Conservation (phyloP, 2,113 vertebrate species). For the Sphaerodactylus townsendi region DNA sequence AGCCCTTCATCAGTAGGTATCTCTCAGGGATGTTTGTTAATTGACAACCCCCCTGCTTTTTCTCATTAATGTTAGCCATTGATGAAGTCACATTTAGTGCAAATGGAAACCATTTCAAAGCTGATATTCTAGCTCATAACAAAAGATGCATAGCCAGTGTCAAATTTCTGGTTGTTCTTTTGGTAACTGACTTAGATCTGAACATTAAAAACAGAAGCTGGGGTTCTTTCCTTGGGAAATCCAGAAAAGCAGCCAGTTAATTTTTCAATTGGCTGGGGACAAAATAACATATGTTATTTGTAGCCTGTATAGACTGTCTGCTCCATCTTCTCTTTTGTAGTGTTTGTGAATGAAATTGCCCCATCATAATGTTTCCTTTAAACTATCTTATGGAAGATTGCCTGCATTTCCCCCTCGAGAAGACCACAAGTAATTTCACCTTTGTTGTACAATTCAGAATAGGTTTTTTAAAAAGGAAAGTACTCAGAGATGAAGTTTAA, state of each 20-base stretch:
- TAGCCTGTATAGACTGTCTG: background rate
- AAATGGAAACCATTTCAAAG: background rate
- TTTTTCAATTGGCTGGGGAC: background rate
- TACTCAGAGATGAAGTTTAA: background rate
- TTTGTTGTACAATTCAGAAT: background rate
- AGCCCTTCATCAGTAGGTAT: background rate
- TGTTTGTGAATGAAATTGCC: background rate
- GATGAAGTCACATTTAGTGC: background rate
- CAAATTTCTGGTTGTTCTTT: background rate
- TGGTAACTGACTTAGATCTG: background rate
- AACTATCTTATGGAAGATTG: background rate
- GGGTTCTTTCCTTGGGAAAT: background rate
- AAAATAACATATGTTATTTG: background rate
- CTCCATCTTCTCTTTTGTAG: background rate
- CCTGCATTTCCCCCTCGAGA: background rate
- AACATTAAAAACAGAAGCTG: background rate
- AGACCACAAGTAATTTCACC: background rate
- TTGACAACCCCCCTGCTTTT: background rate
- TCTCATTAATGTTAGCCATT: background rate
- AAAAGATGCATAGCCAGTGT: background rate
- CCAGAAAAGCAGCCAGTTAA: background rate
- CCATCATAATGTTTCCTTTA: background rate
- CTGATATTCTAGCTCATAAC: background rate
- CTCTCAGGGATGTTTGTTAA: background rate
- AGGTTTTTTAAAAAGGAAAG: background rate